Evolutionary conservation across 2,888 invertebrate species (phyloP), one percentile per base, ranked within the genome.

Genomic region (Hydropsyche betteni): DNA sequence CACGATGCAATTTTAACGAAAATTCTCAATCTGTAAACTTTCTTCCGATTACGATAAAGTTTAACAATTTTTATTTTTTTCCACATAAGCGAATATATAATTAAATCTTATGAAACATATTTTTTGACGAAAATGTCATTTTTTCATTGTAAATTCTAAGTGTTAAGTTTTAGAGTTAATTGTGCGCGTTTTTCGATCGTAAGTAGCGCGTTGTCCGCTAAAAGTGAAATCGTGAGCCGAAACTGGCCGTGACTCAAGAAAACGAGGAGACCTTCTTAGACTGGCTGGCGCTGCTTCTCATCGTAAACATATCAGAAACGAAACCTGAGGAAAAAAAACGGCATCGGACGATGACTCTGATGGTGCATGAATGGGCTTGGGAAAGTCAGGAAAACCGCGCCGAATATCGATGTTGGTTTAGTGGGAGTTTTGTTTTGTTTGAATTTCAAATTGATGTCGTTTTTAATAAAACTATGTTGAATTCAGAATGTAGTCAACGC

Each of bases 141-240:
- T 55, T 55, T 55, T 51, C n/a, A 51, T 51, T 12, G 8, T 51
- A n/a, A n/a, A 55, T 55, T 33, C 16, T 6, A 16, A 61, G 71
- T 55, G 71, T 53, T 12, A 36, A 71, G 71, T 55, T 71, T 71
- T 58, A 53, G 61, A 61, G 61, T 55, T 72, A 72, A 72, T 72
- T 58, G 72, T 53, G 70, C 69, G 44, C 69, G 14, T 44, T 24
- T 50, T 69, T 50, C 33, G 69, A n/a, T 24, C 14, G 61, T 72
- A 72, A 72, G 72, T 72, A 58, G 72, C 72, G 55, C 55, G 34
- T 50, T 14, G 33, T 44, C 55, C 16, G 52, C 72, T 72, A 72
- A 72, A 72, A 72, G 72, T 72, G 72, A 72, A 72, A 72, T 72
- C 72, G 70, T 14, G 53, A 14, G 44, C 69, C 51, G 70, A 55